Evolutionary conservation across 2,888 invertebrate genomes (phyloP).

Genomic region (Chalcosyrphus nemorum): DNA sequence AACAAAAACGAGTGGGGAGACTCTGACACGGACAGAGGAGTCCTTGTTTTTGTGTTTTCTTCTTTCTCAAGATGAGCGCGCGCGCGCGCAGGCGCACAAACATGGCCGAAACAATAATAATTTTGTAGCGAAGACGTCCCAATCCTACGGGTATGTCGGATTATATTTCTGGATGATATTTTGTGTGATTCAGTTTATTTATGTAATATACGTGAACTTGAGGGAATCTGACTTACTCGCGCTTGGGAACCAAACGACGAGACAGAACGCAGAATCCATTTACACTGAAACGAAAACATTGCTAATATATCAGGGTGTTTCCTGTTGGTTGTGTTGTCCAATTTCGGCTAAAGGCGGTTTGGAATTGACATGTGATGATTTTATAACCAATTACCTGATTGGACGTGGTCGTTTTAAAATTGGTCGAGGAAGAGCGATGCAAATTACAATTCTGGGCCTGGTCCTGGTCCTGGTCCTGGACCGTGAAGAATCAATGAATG

Average conservation of each 20-base stretch:
- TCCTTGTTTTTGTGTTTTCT: too few species aligned
- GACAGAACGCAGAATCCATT: constrained; percentile 65
- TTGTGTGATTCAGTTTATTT: constrained; percentile 68
- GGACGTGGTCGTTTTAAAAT: constrained; percentile 61
- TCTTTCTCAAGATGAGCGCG: too few species aligned
- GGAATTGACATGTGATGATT: constrained; percentile 74
- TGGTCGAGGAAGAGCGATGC: neutral
- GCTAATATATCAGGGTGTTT: constrained; percentile 70
- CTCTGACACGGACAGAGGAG: constrained; percentile 2
- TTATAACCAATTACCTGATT: constrained; percentile 74
- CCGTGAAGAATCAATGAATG: neutral
- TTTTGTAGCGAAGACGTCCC: constrained; percentile 57
- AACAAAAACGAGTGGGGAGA: constrained; percentile 23
- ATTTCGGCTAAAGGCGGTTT: constrained; percentile 55
- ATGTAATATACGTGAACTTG: constrained; percentile 67
- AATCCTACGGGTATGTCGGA: constrained; percentile 44
- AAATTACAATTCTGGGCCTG: neutral
- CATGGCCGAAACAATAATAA: constrained; percentile 70
- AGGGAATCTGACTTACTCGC: constrained; percentile 68
- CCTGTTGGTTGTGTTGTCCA: constrained; percentile 47
- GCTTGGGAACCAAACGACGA: constrained; percentile 28
- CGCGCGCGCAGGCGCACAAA: constrained; percentile 46
- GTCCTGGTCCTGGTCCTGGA: neutral
- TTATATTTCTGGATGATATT: constrained; percentile 46
- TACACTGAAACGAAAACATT: constrained; percentile 71